Percentiles rank a stretch among this genome's conserved stretches.
Conservation (phyloP, 2,113 vertebrate species). For the Enhydra lutris region DNA sequence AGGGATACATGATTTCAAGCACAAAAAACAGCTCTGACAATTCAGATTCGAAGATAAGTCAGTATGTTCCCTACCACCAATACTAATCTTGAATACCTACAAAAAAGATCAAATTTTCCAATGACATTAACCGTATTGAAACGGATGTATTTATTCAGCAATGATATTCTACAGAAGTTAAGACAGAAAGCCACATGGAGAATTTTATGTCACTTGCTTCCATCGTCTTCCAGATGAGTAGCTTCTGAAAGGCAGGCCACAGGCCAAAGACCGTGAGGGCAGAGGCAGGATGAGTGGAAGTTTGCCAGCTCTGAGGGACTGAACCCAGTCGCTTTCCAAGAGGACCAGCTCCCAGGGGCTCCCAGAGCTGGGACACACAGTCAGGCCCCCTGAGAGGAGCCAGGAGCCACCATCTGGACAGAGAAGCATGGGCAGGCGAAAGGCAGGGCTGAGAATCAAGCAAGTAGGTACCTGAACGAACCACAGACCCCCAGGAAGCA, state of each 20-base stretch:
- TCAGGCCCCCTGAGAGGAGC: background rate
- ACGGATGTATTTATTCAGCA: background rate
- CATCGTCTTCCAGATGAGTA: background rate
- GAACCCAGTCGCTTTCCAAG: background rate
- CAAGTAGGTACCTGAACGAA: background rate
- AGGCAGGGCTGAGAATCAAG: background rate
- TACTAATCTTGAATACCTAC: background rate
- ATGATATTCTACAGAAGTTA: background rate
- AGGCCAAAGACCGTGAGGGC: background rate
- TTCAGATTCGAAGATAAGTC: background rate
- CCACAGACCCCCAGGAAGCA: background rate
- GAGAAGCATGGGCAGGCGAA: background rate
- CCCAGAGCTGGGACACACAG: background rate
- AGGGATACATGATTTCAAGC: background rate
- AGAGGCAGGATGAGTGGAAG: background rate
- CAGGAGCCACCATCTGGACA: background rate
- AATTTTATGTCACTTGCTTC: background rate
- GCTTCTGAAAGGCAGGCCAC: background rate
- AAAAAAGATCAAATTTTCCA: background rate
- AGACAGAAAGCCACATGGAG: background rate
- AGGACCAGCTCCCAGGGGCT: background rate
- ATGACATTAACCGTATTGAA: background rate
- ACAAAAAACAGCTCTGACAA: background rate
- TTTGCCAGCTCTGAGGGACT: background rate
- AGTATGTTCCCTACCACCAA: background rate